Conservation (phyloP, 2,113 vertebrate genomes). For the Lepus timidus region DNA sequence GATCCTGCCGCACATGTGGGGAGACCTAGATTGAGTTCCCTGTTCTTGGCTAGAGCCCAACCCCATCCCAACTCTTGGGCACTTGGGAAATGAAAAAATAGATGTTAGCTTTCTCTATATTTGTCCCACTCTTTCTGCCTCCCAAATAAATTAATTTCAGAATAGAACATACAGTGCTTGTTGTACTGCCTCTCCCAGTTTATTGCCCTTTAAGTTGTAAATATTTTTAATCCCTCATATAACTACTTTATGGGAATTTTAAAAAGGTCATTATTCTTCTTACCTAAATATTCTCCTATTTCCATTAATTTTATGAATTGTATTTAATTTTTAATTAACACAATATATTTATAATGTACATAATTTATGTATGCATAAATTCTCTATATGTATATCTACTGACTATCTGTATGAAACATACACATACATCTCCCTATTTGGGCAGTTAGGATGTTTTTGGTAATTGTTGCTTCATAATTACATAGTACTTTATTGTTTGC, state of each 20-base stretch:
- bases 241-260: background rate
- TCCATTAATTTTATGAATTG: background rate
- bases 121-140: too few species aligned
- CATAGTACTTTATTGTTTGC: conserved; percentile 23
- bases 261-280: background rate
- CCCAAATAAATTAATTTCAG: too few species aligned
- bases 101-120: too few species aligned
- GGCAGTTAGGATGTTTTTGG: background rate
- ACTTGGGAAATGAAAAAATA: too few species aligned
- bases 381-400: background rate
- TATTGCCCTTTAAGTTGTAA: background rate
- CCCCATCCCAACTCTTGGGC: too few species aligned
- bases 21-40: too few species aligned
- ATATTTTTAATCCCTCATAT: background rate
- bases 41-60: too few species aligned
- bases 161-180: background rate
- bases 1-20: too few species aligned
- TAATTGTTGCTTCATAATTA: conserved; percentile 37
- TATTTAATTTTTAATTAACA: background rate
- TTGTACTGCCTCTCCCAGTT: background rate
- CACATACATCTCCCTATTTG: background rate
- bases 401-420: too few species aligned
- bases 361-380: background rate
- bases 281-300: background rate
- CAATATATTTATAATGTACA: background rate